Base-by-base conservation (phyloP, 2,113 vertebrate genomes). In the Empidonax alnorum region DNA sequence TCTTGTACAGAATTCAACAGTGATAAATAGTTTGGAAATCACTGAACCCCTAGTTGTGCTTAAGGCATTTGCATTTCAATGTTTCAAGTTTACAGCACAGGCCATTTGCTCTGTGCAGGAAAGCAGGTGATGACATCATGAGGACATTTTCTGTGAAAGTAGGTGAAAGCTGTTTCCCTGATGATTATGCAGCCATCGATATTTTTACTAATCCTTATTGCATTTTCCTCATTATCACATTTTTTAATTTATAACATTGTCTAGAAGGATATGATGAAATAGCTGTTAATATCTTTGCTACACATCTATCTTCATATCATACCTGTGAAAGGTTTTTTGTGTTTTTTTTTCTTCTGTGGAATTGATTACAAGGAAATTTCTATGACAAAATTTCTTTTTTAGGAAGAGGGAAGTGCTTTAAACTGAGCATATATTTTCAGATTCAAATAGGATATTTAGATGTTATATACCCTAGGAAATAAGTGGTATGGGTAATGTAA, bases 11-110 rank as follows among this genome's bases (percentile, higher is more conserved):
- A 94, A 94, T 83, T 91, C 55, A 96, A 41, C 72, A 83, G 75
- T 96, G 93, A 97, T 96, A 95, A 96, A 95, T 95, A 96, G 90
- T 94, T 91, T 91, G 62, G 61, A 95, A 95, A 91, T 93, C 69
- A 92, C 58, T 91, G 80, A 94, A 76, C 23, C 53, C 10, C 47
- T 78, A 31, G 59, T 80, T 96, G 53, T 77, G 90, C 90, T 95
- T 41, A 25, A 79, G 93, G 90, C 86, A 71, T 94, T 96, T 95
- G 74, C 84, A 76, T 96, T 95, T 96, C 86, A 75, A 47, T 92
- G 78, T 94, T 96, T 96, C 77, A 79, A n/a, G 61, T 86, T 94
- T 95, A 53, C 61, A 88, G 58, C 65, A 47, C 39, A 87, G 77
- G 89, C 24, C 10, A 46, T 92, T 85, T 96, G 27, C 67, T 95